phyloP scores from a whole-genome alignment of 1,140 invertebrate genomes.

The Heliconius melpomene region DNA sequence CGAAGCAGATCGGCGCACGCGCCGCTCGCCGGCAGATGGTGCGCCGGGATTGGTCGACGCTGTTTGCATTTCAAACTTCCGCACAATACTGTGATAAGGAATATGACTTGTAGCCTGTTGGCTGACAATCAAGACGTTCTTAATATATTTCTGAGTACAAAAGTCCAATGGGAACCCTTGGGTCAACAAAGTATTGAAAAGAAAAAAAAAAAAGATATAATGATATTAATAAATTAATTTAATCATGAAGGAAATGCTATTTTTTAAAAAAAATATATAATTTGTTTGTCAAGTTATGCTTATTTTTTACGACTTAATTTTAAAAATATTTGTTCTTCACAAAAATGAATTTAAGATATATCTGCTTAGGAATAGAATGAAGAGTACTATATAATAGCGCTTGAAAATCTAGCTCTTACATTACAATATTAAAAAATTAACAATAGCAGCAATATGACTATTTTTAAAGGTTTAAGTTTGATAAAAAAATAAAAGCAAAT shows the following conservation, averaged over 20 bases:
- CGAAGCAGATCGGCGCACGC: constrained; percentile 67
- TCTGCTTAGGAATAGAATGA: no score
- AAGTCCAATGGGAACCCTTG: not conserved
- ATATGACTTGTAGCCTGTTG: constrained; percentile 59
- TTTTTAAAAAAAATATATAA: not conserved
- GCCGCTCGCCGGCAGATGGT: constrained; percentile 71
- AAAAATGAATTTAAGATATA: no score
- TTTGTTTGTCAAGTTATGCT: not conserved
- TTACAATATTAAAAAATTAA: not conserved
- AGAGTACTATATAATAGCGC: no score
- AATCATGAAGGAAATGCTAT: not conserved
- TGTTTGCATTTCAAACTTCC: constrained; percentile 71
- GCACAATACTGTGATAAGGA: constrained; percentile 67
- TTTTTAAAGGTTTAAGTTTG: not conserved
- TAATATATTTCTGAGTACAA: constrained; percentile 51
- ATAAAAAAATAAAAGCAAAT: not conserved
- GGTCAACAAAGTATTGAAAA: not conserved
- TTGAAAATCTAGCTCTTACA: not conserved
- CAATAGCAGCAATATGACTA: not conserved
- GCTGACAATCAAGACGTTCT: constrained; percentile 42
- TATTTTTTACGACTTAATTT: not conserved
- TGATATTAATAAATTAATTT: not conserved
- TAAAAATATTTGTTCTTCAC: no score
- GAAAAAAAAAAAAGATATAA: not conserved
- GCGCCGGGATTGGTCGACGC: constrained; percentile 62